Evolutionary conservation across 2,797 vertebrate species (phyloP).

Genomic region (Protosalanx chinensis): DNA sequence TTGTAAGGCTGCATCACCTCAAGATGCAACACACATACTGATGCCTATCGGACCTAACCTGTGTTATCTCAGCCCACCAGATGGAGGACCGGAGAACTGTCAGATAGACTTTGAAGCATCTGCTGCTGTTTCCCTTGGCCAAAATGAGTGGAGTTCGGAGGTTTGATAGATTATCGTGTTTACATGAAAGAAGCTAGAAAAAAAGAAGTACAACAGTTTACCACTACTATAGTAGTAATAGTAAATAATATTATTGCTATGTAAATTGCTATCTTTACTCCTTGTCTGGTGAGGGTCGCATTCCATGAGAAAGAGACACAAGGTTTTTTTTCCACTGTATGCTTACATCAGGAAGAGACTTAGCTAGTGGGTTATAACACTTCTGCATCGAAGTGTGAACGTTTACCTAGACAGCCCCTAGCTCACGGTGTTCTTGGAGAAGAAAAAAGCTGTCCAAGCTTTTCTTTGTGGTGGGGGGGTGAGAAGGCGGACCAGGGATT

Average conservation of each 20-base stretch:
- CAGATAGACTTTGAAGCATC: slow-evolving; percentile 11
- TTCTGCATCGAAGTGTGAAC: slow-evolving; percentile 58
- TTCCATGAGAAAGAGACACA: slow-evolving; percentile 37
- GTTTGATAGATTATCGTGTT: slow-evolving; percentile 23
- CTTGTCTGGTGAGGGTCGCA: slow-evolving; percentile 20
- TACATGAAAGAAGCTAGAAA: slow-evolving; percentile 34
- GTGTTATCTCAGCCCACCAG: slow-evolving; percentile 5
- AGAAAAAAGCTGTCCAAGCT: slow-evolving; percentile 26
- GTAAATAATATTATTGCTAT: slow-evolving; percentile 32
- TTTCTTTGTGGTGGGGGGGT: slow-evolving; percentile 22
- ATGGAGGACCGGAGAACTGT: slow-evolving; percentile 17
- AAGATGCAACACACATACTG: not conserved
- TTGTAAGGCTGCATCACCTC: not conserved
- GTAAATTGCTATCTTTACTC: slow-evolving; percentile 21
- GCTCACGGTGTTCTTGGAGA: slow-evolving; percentile 38
- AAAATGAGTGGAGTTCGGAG: not conserved
- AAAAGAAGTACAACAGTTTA: slow-evolving; percentile 1
- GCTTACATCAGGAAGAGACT: slow-evolving; percentile 40
- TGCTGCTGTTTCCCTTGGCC: slow-evolving; percentile 24
- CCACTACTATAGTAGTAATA: slow-evolving; percentile 29
- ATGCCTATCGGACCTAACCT: not conserved
- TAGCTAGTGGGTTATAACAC: slow-evolving; percentile 40
- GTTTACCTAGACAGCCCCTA: slow-evolving; percentile 58
- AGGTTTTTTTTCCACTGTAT: slow-evolving; percentile 18
- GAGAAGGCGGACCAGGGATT: too few species aligned